phyloP scores from a whole-genome alignment of 2,113 vertebrate genomes.

The Pongo pygmaeus region DNA sequence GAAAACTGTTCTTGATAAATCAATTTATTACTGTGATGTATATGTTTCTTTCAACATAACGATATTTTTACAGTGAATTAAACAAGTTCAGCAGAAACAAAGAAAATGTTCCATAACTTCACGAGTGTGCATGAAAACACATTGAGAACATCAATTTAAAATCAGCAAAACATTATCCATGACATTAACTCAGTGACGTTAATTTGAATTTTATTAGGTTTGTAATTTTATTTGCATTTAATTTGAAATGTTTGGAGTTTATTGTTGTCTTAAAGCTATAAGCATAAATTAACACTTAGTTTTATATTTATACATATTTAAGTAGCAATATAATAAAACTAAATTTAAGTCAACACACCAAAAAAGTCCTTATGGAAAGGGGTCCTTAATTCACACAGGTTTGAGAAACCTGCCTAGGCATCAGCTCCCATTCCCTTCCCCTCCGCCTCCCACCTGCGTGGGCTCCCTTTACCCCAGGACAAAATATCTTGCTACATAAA shows the following conservation, averaged over 20 bases:
- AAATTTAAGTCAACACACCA: neutral
- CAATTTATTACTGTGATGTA: neutral
- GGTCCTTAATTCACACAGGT: neutral
- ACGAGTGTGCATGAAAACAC: neutral
- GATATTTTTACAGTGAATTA: neutral
- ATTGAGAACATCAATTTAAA: neutral
- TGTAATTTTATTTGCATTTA: constrained; percentile 37
- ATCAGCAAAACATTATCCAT: neutral
- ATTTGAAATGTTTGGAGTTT: constrained; percentile 25
- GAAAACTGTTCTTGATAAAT: neutral
- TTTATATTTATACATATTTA: neutral
- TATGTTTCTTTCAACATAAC: neutral
- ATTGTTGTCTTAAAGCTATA: neutral
- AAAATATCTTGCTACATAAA: neutral
- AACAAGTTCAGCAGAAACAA: neutral
- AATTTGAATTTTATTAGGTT: neutral
- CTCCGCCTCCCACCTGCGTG: neutral
- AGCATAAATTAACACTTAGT: neutral
- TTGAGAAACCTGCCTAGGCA: neutral
- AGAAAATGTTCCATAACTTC: neutral
- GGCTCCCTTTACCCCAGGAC: neutral
- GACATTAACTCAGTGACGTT: neutral
- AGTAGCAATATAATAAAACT: neutral
- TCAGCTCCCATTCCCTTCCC: too few species aligned
- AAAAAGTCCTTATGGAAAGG: neutral